These are phyloP conservation scores for Acanthoscelides obtectus DNA, from an alignment of 2,888 invertebrate species.

Conservation along the genomic window DNA sequence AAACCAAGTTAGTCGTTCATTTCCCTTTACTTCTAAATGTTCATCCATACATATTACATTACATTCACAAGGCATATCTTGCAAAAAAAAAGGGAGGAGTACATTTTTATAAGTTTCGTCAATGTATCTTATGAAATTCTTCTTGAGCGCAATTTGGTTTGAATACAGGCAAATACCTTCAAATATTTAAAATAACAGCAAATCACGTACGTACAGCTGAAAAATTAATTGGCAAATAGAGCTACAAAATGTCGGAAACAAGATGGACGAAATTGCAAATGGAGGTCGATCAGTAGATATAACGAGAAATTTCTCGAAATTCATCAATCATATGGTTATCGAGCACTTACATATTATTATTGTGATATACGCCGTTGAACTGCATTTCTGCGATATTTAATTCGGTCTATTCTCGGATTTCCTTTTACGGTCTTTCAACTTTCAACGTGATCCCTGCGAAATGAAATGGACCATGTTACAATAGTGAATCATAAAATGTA, in stretches of 20 bases:
- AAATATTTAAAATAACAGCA: conserved; percentile 10
- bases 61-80: no score
- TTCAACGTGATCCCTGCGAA: background rate
- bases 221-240: background rate
- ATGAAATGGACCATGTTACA: background rate
- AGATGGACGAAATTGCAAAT: conserved; percentile 1
- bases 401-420: background rate
- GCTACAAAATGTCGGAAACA: background rate
- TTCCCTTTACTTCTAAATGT: no score
- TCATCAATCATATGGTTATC: conserved; percentile 18
- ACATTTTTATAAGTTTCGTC: no score
- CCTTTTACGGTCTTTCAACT: background rate
- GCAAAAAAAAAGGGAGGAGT: no score
- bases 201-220: no score
- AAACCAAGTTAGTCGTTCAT: no score
- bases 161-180: background rate
- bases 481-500: background rate
- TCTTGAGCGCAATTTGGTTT: background rate
- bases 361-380: conserved; percentile 49
- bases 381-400: conserved; percentile 42
- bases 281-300: background rate
- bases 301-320: background rate
- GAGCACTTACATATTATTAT: conserved; percentile 77
- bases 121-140: no score
- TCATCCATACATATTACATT: no score